A percentile compares a stretch with the other conserved stretches of the same genome.
Conservation (phyloP, 2,797 vertebrate species). For the Aphelocoma californica region DNA sequence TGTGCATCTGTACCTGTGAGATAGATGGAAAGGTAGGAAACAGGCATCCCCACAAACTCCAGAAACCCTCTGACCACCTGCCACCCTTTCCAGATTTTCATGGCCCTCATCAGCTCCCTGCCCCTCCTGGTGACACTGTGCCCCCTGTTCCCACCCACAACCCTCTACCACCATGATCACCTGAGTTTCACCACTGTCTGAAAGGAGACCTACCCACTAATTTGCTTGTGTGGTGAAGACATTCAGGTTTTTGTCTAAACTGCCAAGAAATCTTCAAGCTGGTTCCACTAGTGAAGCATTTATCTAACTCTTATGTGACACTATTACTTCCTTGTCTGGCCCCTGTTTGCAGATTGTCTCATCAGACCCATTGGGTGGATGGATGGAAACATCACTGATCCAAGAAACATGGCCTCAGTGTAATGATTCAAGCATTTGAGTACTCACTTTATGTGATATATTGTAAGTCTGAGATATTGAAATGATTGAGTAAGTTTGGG, state of each 20-base stretch:
- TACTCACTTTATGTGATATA: not conserved
- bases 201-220: not conserved
- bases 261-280: not conserved
- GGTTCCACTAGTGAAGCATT: not conserved
- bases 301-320: not conserved
- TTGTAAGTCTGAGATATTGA: not conserved
- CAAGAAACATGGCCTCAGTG: not conserved
- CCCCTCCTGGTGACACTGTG: not conserved
- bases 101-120: accelerated
- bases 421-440: not conserved
- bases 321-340: not conserved
- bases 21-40: not conserved
- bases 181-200: not conserved
- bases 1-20: accelerated
- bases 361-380: not conserved
- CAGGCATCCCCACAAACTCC: not conserved
- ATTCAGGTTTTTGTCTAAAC: not conserved
- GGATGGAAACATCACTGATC: not conserved
- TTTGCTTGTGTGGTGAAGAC: accelerated
- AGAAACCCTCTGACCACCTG: not conserved
- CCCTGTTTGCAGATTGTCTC: not conserved
- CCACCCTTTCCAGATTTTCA: not conserved
- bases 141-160: not conserved
- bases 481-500: not conserved
- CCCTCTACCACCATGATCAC: too few relatives aligned